Evolutionary conservation across 2,113 vertebrate genomes (phyloP), one percentile per base, ranked within the genome.

Genomic region (Diadophis punctatus): DNA sequence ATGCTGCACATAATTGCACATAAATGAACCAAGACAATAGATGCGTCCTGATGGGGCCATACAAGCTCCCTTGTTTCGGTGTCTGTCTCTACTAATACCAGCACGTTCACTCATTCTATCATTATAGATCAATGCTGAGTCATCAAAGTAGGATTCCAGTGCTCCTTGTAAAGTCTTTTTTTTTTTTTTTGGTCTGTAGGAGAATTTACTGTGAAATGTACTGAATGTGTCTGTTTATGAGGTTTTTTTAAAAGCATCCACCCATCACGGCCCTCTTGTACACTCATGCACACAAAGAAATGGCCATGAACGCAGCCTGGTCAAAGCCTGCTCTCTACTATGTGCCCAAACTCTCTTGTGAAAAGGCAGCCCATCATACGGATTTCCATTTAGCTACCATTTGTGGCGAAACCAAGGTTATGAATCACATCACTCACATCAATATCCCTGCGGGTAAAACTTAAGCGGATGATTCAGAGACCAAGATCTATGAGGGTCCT

Each of bases 331-430:
- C 48, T 74, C 23, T 10, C 4, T 51, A n/a, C 34, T 56, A 8
- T 8, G 7, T 30, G 23, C 4, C 53, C 34, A 23, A 51, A 25
- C 22, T 80, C 34, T 53, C 86, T 92, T 92, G 34, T 74, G 34
- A 55, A 48, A 58, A 18, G 39, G 80, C 87, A 88, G 80, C 48
- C 58, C 68, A 92, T 6, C 30, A 52, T n/a, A 55, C 51, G 6
- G 89, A 56, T 84, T 84, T 92, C 88, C 91, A 92, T 84, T 30
- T 30, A 92, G 34, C 91, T 48, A 89, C 51, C 55, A 63, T 89
- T 92, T 53, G 63, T 48, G 18, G 63, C 20, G 56, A 92, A 58
- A 84, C 27, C 9, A 30, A 60, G 88, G 39, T 34, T 85, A 86
- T 60, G 84, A 90, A 90, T 86, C 58, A 27, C 68, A 8, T 60